A percentile compares a stretch with the other conserved stretches of the same genome.
Evolutionary conservation across 2,888 invertebrate species (phyloP).

Genomic region (Trisateles emortualis): DNA sequence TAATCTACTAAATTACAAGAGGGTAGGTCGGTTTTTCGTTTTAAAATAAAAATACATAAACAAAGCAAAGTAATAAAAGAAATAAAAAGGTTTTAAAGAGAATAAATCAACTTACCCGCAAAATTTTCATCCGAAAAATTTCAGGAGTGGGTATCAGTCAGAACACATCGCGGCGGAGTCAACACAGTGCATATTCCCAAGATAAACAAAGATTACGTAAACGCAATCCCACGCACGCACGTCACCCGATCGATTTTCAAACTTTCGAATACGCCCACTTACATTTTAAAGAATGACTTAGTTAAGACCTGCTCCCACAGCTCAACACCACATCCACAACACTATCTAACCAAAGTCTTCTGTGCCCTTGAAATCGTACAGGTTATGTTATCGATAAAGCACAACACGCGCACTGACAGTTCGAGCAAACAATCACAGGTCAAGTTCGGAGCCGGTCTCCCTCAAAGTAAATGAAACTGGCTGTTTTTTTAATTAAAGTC

Average conservation of each 20-base stretch:
- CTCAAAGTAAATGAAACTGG: slow-evolving; percentile 57
- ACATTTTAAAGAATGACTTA: slow-evolving; percentile 70
- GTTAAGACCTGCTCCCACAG: slow-evolving; percentile 65
- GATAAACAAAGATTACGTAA: slow-evolving; percentile 87
- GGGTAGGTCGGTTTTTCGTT: not conserved
- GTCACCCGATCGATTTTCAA: slow-evolving; percentile 85
- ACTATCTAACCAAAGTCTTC: slow-evolving; percentile 65
- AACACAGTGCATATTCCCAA: slow-evolving; percentile 83
- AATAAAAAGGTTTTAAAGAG: slow-evolving; percentile 8
- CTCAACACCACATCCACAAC: slow-evolving; percentile 74
- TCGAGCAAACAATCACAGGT: slow-evolving; percentile 82
- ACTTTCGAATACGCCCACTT: slow-evolving; percentile 86
- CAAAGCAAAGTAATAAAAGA: slow-evolving; percentile 12
- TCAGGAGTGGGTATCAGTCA: slow-evolving; percentile 50
- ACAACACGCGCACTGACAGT: slow-evolving; percentile 86
- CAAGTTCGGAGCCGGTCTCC: slow-evolving; percentile 75
- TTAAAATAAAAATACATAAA: slow-evolving; percentile 2
- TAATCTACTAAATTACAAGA: not conserved
- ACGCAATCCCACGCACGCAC: slow-evolving; percentile 86
- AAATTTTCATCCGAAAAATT: slow-evolving; percentile 33
- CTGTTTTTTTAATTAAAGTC: slow-evolving; percentile 55
- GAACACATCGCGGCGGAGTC: slow-evolving; percentile 59
- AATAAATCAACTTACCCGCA: slow-evolving; percentile 53
- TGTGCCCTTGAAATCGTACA: slow-evolving; percentile 84
- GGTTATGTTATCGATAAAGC: slow-evolving; percentile 86